phyloP scores from a whole-genome alignment of 2,113 vertebrate genomes.

The Pollachius pollachius region DNA sequence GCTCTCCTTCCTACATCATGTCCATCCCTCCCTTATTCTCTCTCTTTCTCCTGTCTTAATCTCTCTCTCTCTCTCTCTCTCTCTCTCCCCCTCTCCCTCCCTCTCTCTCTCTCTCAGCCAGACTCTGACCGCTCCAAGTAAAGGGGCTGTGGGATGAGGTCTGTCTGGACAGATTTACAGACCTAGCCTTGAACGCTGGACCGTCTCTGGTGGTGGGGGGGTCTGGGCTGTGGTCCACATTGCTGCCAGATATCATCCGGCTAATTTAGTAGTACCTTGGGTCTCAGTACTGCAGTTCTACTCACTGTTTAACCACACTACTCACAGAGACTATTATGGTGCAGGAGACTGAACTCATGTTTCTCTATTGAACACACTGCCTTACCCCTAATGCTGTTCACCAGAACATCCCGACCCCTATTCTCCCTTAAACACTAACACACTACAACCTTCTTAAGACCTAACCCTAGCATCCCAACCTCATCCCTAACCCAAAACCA shows the following conservation, averaged over 20 bases:
- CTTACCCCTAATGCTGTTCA: too few relatives aligned
- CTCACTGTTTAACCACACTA: background rate
- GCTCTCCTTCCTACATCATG: background rate
- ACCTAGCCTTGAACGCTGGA: slow-evolving; percentile 74
- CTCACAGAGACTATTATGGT: background rate
- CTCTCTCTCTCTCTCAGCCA: background rate
- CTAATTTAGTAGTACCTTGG: slow-evolving; percentile 36
- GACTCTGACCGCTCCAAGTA: background rate
- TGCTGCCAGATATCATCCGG: slow-evolving; percentile 17
- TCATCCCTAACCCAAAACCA: too few relatives aligned
- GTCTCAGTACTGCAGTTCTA: slow-evolving; percentile 2
- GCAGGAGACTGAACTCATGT: background rate
- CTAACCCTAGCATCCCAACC: too few relatives aligned
- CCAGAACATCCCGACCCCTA: too few relatives aligned
- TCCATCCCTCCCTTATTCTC: background rate
- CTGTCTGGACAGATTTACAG: slow-evolving; percentile 74
- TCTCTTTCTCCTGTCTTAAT: background rate
- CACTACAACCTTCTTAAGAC: too few relatives aligned
- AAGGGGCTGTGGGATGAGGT: background rate
- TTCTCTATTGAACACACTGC: too few relatives aligned
- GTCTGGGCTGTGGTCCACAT: slow-evolving; percentile 1
- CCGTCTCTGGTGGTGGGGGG: slow-evolving; percentile 35
- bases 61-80: background rate
- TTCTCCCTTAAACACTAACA: too few relatives aligned
- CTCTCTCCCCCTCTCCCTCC: background rate